Conservation (phyloP, 1,140 invertebrate genomes). For the Maconellicoccus hirsutus region DNA sequence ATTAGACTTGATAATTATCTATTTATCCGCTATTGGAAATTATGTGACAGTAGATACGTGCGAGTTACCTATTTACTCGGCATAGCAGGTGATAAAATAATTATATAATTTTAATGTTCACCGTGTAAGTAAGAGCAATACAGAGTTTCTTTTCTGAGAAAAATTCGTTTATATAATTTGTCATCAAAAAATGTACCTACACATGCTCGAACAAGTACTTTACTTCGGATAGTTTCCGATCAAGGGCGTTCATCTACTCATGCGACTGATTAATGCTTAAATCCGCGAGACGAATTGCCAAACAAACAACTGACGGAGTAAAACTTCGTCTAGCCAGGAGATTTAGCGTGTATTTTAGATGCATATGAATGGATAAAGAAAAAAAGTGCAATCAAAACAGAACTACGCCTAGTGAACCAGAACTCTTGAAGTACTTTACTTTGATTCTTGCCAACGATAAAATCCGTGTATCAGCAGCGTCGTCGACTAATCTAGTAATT, state of each 20-base stretch:
- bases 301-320: background rate
- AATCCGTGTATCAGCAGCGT: background rate
- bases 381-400: background rate
- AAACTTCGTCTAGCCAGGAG: background rate
- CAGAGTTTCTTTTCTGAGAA: too few relatives aligned
- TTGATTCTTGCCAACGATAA: background rate
- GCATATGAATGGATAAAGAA: background rate
- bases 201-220: too few relatives aligned
- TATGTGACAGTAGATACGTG: too few relatives aligned
- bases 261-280: background rate
- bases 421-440: background rate
- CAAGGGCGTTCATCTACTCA: background rate
- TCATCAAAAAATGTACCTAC: too few relatives aligned
- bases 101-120: too few relatives aligned
- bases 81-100: too few relatives aligned
- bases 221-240: background rate
- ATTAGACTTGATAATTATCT: too few relatives aligned
- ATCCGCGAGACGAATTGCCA: conserved; percentile 1
- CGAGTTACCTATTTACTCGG: too few relatives aligned
- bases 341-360: background rate
- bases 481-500: background rate
- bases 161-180: too few relatives aligned
- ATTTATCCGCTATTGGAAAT: too few relatives aligned
- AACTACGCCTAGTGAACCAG: conserved; percentile 7
- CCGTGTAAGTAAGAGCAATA: too few relatives aligned